phyloP scores from a whole-genome alignment of 2,113 vertebrate genomes.

The Saguinus imperator region DNA sequence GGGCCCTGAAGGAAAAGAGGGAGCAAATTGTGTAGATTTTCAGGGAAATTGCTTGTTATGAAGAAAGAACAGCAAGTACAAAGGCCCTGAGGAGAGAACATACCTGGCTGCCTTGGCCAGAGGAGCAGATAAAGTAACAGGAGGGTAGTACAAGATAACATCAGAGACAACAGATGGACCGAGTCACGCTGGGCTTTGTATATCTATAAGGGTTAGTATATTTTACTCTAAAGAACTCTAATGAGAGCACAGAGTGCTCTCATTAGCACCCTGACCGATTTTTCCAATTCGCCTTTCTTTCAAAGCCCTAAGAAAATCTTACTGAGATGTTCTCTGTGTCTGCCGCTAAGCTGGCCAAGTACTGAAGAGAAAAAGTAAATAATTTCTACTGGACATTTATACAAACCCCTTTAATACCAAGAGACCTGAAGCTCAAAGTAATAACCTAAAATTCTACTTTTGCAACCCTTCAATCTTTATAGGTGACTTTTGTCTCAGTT shows the following conservation, averaged over 20 bases:
- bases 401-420: neutral
- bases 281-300: neutral
- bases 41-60: neutral
- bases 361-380: neutral
- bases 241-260: neutral
- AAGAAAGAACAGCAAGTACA: neutral
- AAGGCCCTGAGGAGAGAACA: neutral
- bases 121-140: neutral
- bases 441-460: neutral
- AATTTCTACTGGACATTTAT: neutral
- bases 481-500: neutral
- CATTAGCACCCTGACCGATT: neutral
- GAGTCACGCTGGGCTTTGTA: neutral
- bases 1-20: neutral
- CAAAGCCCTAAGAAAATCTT: neutral
- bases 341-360: neutral
- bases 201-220: neutral
- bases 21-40: neutral
- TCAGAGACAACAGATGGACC: neutral
- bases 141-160: neutral
- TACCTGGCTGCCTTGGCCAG: neutral
- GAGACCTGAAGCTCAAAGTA: neutral
- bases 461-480: neutral
- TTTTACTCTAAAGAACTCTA: neutral
- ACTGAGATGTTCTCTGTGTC: neutral